These are phyloP conservation scores for Balearica regulorum DNA, from an alignment of 2,797 vertebrate genomes.

Conservation along the genomic window DNA sequence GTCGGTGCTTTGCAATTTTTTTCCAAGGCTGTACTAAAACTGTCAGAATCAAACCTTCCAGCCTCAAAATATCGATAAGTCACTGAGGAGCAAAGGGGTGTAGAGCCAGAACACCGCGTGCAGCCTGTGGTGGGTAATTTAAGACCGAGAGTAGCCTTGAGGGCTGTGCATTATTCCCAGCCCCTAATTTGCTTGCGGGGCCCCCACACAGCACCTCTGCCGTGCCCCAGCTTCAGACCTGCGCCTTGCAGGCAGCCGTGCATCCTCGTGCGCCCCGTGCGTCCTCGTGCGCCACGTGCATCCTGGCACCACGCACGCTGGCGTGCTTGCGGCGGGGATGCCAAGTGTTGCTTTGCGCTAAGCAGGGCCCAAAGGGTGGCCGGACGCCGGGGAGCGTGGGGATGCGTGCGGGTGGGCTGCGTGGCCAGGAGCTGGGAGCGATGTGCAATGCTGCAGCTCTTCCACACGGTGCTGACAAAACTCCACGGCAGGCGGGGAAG, in stretches of 20 bases:
- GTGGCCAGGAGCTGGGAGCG: accelerated
- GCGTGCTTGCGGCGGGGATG: accelerated
- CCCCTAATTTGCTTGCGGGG: neutral
- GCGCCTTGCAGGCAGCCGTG: neutral
- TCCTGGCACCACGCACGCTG: accelerated
- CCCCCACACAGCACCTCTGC: neutral
- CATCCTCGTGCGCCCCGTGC: neutral
- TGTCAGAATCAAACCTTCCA: neutral
- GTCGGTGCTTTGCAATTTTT: neutral
- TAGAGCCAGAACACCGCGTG: neutral
- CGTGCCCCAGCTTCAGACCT: accelerated
- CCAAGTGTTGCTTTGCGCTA: accelerated
- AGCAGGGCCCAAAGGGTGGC: neutral
- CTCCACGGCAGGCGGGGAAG: neutral
- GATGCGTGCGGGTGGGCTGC: accelerated
- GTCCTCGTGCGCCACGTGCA: neutral
- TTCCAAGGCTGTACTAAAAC: neutral
- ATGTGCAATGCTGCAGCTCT: neutral
- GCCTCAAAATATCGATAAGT: neutral
- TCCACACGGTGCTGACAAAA: slow-evolving; percentile 67
- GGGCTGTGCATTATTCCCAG: neutral
- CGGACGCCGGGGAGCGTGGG: neutral
- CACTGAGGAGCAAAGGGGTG: neutral
- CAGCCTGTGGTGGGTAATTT: neutral
- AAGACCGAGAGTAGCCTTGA: neutral